Base-by-base conservation (phyloP, 2,797 vertebrate genomes). In the Xiphophorus birchmanni region DNA sequence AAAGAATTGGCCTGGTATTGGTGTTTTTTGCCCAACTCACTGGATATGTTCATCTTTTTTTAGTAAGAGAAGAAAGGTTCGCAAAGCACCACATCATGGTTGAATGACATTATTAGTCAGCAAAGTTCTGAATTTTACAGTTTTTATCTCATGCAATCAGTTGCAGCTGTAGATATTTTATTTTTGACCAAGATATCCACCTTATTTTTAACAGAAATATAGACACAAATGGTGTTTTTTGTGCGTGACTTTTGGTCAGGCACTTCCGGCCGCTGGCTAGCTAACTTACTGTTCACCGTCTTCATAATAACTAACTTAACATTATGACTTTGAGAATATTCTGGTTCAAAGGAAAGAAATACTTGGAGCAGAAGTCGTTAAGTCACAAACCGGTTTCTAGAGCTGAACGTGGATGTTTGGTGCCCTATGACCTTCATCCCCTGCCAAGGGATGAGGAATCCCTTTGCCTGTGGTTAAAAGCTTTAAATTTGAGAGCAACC, bases 1-100 rank as follows among this genome's bases (percentile, higher is more conserved):
- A 91, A 91, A 95, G 37, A 92, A 91, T 85, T 82, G 87, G 91
- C 93, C 92, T 94, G 93, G 91, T 92, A 92, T 95, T 87, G 90
- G 81, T 90, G 82, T 80, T 89, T 80, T 88, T 89, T 80, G 75
- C 90, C 88, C 85, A 91, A 92, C 93, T 88, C 86, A 88, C 87
- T 85, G 81, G 89, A 95, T 93, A 93, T 93, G 91, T 93, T 88
- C 87, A 76, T 87, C 81, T 87, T 90, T 86, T 80, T 80, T 58
- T 23, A 88, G 86, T 92, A 81, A 83, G 84, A 90, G 86, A 95
- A 90, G 92, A 92, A 92, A 93, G 94, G 93, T 94, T 95, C 88
- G 90, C 94, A 95, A 94, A 96, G 95, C 94, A 93, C 81, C 89
- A 89, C 58, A 74, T 73, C 74, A 88, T 87, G 88, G 88, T 85